Percentiles rank a stretch among this genome's conserved stretches.
Evolutionary conservation across 2,888 invertebrate genomes (phyloP).

Genomic region (Agrotis puta): DNA sequence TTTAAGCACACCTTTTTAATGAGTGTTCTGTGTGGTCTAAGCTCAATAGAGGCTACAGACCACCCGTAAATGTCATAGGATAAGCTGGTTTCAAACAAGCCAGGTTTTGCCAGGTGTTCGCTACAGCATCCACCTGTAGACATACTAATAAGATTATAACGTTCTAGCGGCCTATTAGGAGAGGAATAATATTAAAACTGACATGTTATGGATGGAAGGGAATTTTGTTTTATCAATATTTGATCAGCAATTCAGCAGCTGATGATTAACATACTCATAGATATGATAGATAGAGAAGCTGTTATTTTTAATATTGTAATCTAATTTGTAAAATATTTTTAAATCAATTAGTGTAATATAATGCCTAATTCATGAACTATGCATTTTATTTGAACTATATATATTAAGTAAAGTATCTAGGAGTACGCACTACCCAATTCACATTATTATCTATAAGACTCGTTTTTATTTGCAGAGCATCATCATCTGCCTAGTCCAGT

Average conservation of each 20-base stretch:
- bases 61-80: slow-evolving; percentile 48
- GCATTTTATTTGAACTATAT: not conserved
- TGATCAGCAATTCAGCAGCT: slow-evolving; percentile 2
- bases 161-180: slow-evolving; percentile 29
- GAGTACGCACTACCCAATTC: no score
- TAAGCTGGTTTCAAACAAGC: slow-evolving; percentile 36
- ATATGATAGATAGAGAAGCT: not conserved
- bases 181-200: slow-evolving; percentile 3
- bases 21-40: slow-evolving; percentile 46
- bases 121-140: slow-evolving; percentile 42
- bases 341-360: not conserved
- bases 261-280: slow-evolving; percentile 2
- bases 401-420: no score
- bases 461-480: not conserved
- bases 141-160: slow-evolving; percentile 40
- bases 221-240: slow-evolving; percentile 3
- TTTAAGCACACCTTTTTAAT: slow-evolving; percentile 26
- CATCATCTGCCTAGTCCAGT: no score
- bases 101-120: slow-evolving; percentile 32
- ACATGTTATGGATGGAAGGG: not conserved
- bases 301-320: not conserved
- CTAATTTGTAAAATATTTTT: not conserved
- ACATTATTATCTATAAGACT: not conserved
- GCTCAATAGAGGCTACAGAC: slow-evolving; percentile 17
- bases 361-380: no score